Evolutionary conservation across 92 coral and sea anemone genomes (phyloP), one percentile per base, ranked within the genome.

Genomic region (Ricordea florida): DNA sequence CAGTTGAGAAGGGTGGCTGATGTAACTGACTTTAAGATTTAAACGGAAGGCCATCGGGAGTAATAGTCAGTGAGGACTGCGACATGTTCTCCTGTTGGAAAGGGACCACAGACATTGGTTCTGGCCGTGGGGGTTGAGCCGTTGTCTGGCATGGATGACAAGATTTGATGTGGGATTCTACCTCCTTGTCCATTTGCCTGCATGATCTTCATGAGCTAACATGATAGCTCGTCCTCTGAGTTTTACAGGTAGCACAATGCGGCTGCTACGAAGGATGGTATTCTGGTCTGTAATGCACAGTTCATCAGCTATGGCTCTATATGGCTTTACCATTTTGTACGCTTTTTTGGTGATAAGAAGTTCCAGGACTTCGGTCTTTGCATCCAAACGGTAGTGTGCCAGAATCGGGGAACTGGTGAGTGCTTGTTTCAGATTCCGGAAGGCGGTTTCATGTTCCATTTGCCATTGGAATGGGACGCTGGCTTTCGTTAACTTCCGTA

Each of bases 81-180:
- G 4, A 44, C 29, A 3, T 4, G 17, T 65, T 65, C 60, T 18
- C 86, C 79, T 6, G 69, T 88, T 40, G 86, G 89, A 25, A 87
- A 87, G 26, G 86, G 86, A 13, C 89, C 93, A 51, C 93, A 70
- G 6, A 83, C 67, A 45, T 83, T 51, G 88, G 92, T 58, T 81
- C 76, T 1, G 88, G 92, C 16, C 57, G 71, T 61, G 28, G 32
- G 11, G 62, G 76, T 31, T 21, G 17, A 4, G 18, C 21, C 24
- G 66, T 73, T 10, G 52, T n/a, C 63, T 81, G 87, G 45, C 76
- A 63, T 0, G 74, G 68, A 34, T 72, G 78, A 53, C 60, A 71
- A 13, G 44, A 24, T 13, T 27, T 61, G 28, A 56, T 6, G 72
- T 69, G 28, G 6, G 61, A 63, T 40, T 70, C 66, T 21, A 78